Conservation (phyloP, 2,797 vertebrate species). For the Pangasius krempfi region DNA sequence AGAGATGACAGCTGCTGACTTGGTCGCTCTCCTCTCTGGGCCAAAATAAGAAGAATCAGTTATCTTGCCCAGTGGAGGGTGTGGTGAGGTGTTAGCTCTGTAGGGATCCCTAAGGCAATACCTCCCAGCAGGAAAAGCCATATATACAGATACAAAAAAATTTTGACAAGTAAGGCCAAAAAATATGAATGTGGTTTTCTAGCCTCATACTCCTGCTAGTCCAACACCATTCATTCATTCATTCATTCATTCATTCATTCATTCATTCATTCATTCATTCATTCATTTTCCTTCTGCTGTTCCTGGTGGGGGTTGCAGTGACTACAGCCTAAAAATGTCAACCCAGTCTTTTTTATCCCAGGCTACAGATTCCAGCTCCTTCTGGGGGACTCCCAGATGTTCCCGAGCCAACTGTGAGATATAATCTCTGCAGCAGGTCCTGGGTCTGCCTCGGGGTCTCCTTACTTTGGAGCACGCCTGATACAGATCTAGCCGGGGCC, state of each 20-base stretch:
- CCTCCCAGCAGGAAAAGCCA: constrained; percentile 34
- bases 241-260: not conserved
- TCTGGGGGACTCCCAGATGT: not conserved
- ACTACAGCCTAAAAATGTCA: constrained; percentile 2
- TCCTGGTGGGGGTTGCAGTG: not conserved
- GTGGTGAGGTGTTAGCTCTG: constrained; percentile 31
- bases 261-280: not conserved
- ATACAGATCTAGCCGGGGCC: not conserved
- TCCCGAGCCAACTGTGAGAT: not conserved
- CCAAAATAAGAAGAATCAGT: constrained; percentile 51
- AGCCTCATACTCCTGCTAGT: not conserved
- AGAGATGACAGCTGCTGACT: constrained; percentile 42
- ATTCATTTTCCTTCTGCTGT: not conserved
- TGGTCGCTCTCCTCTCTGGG: constrained; percentile 28
- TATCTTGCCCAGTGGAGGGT: constrained; percentile 43
- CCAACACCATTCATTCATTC: not conserved
- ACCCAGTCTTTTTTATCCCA: not conserved
- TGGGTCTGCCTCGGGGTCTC: not conserved
- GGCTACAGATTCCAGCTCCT: constrained; percentile 8
- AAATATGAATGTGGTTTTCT: not conserved
- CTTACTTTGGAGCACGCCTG: not conserved
- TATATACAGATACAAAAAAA: constrained; percentile 17
- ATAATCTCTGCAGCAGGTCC: not conserved
- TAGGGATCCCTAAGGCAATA: constrained; percentile 28
- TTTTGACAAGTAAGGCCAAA: constrained; percentile 8